Evolutionary conservation across 2,113 vertebrate species (phyloP).

Genomic region (Ginglymostoma cirratum): DNA sequence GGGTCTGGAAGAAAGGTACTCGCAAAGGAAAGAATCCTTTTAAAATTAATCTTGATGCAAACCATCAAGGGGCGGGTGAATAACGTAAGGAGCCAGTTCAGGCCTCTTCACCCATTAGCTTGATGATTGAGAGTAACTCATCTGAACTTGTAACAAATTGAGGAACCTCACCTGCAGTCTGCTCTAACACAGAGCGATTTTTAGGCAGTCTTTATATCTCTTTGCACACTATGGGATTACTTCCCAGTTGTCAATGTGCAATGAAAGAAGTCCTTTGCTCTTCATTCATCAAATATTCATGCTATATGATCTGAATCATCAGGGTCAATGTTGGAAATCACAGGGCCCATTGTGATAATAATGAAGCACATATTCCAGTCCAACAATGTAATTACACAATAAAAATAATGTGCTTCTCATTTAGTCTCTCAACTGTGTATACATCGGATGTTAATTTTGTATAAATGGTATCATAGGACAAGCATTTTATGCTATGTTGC

Average conservation of each 20-base stretch:
- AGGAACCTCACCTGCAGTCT: no score
- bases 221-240: background rate
- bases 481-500: constrained; percentile 31
- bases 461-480: constrained; percentile 15
- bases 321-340: background rate
- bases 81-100: no score
- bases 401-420: constrained; percentile 2
- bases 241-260: constrained; percentile 9
- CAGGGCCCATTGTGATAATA: background rate
- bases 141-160: no score
- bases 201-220: background rate
- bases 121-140: no score
- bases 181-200: no score
- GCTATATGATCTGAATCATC: background rate
- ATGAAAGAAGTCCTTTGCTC: background rate
- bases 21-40: no score
- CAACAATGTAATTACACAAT: background rate
- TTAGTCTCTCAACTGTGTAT: background rate
- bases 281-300: background rate
- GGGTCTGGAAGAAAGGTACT: no score
- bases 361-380: background rate
- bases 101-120: no score
- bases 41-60: no score
- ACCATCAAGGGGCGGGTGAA: no score
- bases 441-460: background rate